Conservation (phyloP, 2,797 vertebrate genomes). For the Chaenodraco wilsoni region DNA sequence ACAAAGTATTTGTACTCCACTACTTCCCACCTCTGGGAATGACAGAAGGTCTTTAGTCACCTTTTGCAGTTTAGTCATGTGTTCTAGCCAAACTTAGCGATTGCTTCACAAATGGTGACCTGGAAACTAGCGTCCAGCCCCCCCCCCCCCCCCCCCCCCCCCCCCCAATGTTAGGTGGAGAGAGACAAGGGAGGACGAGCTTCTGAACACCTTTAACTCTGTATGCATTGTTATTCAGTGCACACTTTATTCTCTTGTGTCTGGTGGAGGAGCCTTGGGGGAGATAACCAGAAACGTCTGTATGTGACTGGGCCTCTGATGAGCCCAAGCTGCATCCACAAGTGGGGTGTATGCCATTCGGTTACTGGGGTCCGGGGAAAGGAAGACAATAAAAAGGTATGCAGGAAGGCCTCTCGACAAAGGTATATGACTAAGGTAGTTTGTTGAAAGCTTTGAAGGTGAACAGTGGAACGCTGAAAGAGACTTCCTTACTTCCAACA, state of each 20-base stretch:
- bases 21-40: background rate
- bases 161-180: slow-evolving; percentile 31
- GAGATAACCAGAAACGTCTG: slow-evolving; percentile 51
- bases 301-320: slow-evolving; percentile 63
- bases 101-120: background rate
- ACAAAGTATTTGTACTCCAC: no score
- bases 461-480: background rate
- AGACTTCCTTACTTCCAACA: background rate
- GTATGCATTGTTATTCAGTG: slow-evolving; percentile 59
- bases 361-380: slow-evolving; percentile 13
- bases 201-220: slow-evolving; percentile 58
- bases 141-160: background rate
- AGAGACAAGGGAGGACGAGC: slow-evolving; percentile 25
- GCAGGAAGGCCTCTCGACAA: slow-evolving; percentile 2
- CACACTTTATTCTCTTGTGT: slow-evolving; percentile 53
- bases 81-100: slow-evolving; percentile 4
- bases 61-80: slow-evolving; percentile 21
- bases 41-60: slow-evolving; percentile 15
- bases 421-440: background rate
- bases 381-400: background rate
- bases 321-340: slow-evolving; percentile 36
- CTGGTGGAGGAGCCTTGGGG: slow-evolving; percentile 51
- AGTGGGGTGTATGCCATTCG: slow-evolving; percentile 26
- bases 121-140: slow-evolving; percentile 19
- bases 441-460: background rate